Percentiles rank a stretch among this genome's conserved stretches.
Evolutionary conservation across 1,140 invertebrate genomes (phyloP).

Genomic region (Phortica variegata): DNA sequence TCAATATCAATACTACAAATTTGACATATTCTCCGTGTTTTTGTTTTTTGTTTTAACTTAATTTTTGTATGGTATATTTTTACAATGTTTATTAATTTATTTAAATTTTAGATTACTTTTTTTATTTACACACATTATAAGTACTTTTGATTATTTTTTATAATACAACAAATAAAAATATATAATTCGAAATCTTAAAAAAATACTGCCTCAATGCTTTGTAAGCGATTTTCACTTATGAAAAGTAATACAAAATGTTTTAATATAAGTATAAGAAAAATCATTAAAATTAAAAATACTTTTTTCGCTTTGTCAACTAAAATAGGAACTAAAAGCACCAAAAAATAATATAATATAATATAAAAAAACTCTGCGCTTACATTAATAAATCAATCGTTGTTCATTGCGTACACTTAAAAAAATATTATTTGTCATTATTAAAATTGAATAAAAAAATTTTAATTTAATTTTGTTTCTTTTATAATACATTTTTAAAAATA

Average conservation of each 20-base stretch:
- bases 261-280: constrained; percentile 11
- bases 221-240: constrained; percentile 11
- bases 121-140: not conserved
- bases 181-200: no score
- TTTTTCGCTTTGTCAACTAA: constrained; percentile 47
- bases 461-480: not conserved
- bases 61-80: constrained; percentile 9
- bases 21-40: not conserved
- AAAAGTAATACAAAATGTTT: constrained; percentile 21
- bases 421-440: constrained; percentile 13
- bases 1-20: constrained; percentile 21
- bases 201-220: no score
- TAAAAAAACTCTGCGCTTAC: not conserved
- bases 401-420: not conserved
- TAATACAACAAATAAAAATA: constrained; percentile 13
- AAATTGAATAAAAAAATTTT: constrained; percentile 10
- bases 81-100: constrained; percentile 2
- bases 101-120: constrained; percentile 18
- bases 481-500: no score
- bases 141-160: constrained; percentile 7
- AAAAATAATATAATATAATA: constrained; percentile 29
- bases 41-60: constrained; percentile 5
- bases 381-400: constrained; percentile 22
- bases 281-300: constrained; percentile 32
- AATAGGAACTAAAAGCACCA: constrained; percentile 53